Evolutionary conservation across 37 sponge, comb jelly and placozoan species (phyloP).

Genomic region (Ephydatia muelleri): DNA sequence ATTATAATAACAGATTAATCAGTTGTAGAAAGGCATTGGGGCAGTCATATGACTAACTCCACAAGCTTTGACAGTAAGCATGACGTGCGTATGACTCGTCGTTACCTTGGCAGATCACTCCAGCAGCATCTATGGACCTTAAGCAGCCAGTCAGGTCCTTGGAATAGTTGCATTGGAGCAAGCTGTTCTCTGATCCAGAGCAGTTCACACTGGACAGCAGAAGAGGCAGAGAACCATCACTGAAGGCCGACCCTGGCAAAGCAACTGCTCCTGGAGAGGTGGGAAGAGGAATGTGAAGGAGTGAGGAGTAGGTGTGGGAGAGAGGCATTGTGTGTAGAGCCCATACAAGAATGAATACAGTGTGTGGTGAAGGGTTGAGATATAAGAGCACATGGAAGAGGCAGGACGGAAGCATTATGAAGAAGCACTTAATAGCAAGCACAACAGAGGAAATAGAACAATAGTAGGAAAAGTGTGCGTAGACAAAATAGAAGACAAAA

Average conservation of each 20-base stretch:
- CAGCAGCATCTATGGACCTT: background rate
- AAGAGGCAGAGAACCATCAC: constrained; percentile 15
- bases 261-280: background rate
- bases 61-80: too few species aligned
- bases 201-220: constrained; percentile 28
- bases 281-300: background rate
- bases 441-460: too few species aligned
- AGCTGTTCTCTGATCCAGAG: constrained; percentile 22
- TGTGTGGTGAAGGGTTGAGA: constrained; percentile 3
- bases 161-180: constrained; percentile 7
- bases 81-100: background rate
- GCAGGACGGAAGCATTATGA: too few species aligned
- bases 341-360: too few species aligned
- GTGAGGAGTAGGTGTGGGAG: background rate
- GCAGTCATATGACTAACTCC: too few species aligned
- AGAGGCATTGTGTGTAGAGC: too few species aligned
- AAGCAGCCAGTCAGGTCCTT: background rate
- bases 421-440: too few species aligned
- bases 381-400: too few species aligned
- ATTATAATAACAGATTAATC: too few species aligned
- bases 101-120: constrained; percentile 39
- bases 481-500: too few species aligned
- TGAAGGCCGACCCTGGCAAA: background rate
- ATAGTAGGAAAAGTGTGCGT: too few species aligned
- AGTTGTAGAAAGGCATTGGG: too few species aligned